A percentile compares a stretch with the other conserved stretches of the same genome.
Evolutionary conservation across 2,797 vertebrate genomes (phyloP).

Genomic region (Sebastes minor): DNA sequence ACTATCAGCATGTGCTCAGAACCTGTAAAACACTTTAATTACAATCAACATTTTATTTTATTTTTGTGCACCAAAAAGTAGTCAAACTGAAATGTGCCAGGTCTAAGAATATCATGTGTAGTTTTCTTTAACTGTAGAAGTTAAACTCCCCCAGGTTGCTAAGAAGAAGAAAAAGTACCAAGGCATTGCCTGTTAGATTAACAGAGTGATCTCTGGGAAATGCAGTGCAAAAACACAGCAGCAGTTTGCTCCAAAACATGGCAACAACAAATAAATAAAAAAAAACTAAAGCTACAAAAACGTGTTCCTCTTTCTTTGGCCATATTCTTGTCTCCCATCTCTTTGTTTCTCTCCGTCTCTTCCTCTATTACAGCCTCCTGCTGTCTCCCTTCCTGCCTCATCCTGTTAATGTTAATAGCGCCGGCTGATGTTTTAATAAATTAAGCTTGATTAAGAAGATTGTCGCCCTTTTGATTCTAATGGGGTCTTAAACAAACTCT

Average conservation of each 20-base stretch:
- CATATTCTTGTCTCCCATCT: slow-evolving; percentile 1
- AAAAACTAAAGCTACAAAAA: neutral
- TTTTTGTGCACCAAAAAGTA: neutral
- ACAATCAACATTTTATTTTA: neutral
- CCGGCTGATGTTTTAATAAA: slow-evolving; percentile 79
- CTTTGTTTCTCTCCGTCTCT: slow-evolving; percentile 27
- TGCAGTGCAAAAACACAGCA: neutral
- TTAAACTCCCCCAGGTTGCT: neutral
- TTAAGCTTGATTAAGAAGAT: slow-evolving; percentile 94
- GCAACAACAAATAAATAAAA: neutral
- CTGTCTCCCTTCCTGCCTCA: slow-evolving; percentile 49
- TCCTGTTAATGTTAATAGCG: slow-evolving; percentile 69
- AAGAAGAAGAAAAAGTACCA: neutral
- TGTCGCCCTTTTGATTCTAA: slow-evolving; percentile 88
- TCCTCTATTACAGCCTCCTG: slow-evolving; percentile 18
- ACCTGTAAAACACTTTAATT: neutral
- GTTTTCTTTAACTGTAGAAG: neutral
- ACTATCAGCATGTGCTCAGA: neutral
- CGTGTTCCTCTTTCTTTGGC: neutral
- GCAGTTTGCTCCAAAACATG: neutral
- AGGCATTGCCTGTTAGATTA: neutral
- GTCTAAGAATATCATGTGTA: neutral
- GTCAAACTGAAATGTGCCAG: neutral
- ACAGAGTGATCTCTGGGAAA: neutral
- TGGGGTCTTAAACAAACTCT: slow-evolving; percentile 93